phyloP scores from a whole-genome alignment of 2,888 invertebrate species.

The Oegoconia quadripuncta region DNA sequence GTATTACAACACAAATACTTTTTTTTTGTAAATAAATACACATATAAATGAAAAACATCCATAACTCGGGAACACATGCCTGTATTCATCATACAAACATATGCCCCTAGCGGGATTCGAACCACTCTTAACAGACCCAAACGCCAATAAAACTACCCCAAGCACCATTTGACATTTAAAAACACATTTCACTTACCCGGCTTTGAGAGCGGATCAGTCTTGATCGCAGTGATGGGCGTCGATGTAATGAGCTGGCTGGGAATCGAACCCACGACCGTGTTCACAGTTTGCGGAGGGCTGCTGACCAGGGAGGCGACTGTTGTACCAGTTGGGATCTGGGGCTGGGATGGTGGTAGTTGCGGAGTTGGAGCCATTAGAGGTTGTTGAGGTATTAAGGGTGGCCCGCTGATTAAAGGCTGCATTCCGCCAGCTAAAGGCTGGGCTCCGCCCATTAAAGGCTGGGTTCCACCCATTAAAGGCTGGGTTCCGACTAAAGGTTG shows the following conservation, averaged over 20 bases:
- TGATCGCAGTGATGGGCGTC: constrained; percentile 58
- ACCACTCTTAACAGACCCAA: too few species aligned
- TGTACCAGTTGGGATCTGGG: constrained; percentile 29
- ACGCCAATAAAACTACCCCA: constrained; percentile 1
- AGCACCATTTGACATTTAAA: neutral
- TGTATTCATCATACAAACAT: too few species aligned
- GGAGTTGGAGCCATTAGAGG: constrained; percentile 13
- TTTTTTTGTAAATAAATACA: too few species aligned
- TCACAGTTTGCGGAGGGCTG: constrained; percentile 50
- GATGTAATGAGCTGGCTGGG: constrained; percentile 60
- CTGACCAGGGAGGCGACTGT: constrained; percentile 43
- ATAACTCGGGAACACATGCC: too few species aligned
- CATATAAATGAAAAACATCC: too few species aligned
- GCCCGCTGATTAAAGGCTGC: constrained; percentile 14
- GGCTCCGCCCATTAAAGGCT: constrained; percentile 23
- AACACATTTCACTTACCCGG: constrained; percentile 45
- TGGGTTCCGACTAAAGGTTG: constrained; percentile 27
- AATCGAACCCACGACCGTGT: constrained; percentile 31
- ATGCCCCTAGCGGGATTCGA: too few species aligned
- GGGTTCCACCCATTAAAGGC: constrained; percentile 24
- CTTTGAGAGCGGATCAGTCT: constrained; percentile 56
- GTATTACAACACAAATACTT: too few species aligned
- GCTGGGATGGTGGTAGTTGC: constrained; percentile 21
- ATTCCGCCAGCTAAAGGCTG: constrained; percentile 26
- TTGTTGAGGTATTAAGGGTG: constrained; percentile 17